Evolutionary conservation across 2,888 invertebrate genomes (phyloP), one percentile per base, ranked within the genome.

Genomic region (Coleophora flavipennella): DNA sequence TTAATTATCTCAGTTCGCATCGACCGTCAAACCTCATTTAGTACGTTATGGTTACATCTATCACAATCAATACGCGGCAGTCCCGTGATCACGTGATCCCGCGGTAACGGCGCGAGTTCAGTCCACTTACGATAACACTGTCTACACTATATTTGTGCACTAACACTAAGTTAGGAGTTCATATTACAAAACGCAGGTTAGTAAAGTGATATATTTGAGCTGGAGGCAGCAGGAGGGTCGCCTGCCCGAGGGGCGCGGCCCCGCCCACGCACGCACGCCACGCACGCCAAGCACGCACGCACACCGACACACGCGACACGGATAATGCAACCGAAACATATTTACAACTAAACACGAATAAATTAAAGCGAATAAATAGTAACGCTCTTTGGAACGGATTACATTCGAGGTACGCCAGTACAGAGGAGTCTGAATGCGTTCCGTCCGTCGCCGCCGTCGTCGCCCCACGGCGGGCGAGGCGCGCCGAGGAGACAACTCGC

Each of bases 301-400:
- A 40, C 55, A 45, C 56, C 28, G 48, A 43, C 53, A 41, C 49
- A 53, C 59, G 50, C 53, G 47, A 45, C 46, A 41, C 48, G 38
- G 44, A 40, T 44, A 48, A 55, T 55, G 56, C 58, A 48, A 52
- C 46, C 46, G 49, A 58, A 53, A 57, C 54, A 49, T 53, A 44
- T 54, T 52, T 49, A 49, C 45, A 52, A 66, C 60, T 54, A 59
- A 20, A 20, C 20, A 20, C 20, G 20, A 59, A 71, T 71, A 74
- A 76, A 68, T 69, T 66, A 72, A 73, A 67, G 70, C 72, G 62
- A 77, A 76, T 75, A 78, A 79, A 77, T 76, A 67, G 56, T 51
- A 55, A 57, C 69, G 74, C 73, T 76, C 79, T 80, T 80, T 80
- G 80, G 81, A 76, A 74, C 75, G 67, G 72, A 66, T 70, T 67